A percentile compares a stretch with the other conserved stretches of the same genome.
Evolutionary conservation across 2,888 invertebrate species (phyloP).

Genomic region (Philaethria dido): DNA sequence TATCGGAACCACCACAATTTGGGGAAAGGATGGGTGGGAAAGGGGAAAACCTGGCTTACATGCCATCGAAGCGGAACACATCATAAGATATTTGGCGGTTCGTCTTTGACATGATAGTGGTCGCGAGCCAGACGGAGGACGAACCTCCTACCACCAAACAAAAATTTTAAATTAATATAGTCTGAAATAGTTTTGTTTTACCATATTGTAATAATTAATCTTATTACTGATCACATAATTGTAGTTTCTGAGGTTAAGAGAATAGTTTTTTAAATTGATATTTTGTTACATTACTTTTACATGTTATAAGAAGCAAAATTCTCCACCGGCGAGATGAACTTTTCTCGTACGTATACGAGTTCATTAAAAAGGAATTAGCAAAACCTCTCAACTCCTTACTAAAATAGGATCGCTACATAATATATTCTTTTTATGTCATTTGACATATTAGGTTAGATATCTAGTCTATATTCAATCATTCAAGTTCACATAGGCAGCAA

Average conservation of each 20-base stretch:
- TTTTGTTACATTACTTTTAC: background rate
- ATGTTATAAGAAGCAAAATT: background rate
- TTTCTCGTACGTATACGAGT: constrained; percentile 3
- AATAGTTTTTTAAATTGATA: background rate
- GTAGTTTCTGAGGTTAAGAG: background rate
- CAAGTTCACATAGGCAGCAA: background rate
- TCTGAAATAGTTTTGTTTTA: background rate
- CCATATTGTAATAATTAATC: background rate
- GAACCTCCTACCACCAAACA: no score
- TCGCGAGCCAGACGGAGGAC: no score
- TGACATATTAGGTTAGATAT: constrained; percentile 12
- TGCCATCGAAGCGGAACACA: no score
- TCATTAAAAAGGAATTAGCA: constrained; percentile 20
- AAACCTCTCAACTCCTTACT: constrained; percentile 11
- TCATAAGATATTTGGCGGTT: no score
- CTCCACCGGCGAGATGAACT: background rate
- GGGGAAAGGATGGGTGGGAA: no score
- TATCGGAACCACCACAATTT: no score
- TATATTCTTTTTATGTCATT: background rate
- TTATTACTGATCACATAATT: background rate
- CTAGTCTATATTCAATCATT: constrained; percentile 2
- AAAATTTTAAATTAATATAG: background rate
- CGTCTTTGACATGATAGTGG: no score
- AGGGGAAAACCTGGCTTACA: no score
- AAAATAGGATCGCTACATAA: constrained; percentile 1